Base-by-base conservation (phyloP, 2,113 vertebrate genomes). In the Fulmarus glacialis region DNA sequence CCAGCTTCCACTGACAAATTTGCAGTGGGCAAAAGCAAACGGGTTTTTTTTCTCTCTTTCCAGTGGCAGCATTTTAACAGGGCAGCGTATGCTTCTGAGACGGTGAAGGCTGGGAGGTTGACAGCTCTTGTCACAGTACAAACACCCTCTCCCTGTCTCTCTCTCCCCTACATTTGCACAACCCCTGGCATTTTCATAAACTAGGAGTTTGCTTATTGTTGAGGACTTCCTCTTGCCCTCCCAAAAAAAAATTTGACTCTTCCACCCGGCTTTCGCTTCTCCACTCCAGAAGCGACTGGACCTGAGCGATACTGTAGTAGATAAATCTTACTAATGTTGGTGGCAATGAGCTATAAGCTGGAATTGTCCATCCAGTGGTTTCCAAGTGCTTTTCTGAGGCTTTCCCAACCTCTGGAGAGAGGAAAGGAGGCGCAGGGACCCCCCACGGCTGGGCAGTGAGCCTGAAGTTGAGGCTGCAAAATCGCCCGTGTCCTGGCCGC, bases 21-120 rank as follows among this genome's bases (percentile, higher is more conserved):
- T 30, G 22, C 53, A 27, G 45, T 10, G 56, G 67, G 72, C 68
- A 91, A 53, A 60, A 88, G 27, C 27, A 9, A 92, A 84, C 0
- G 4, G 2, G 9, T 20, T 21, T 24, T 14, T 15, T 9, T 3
- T 3, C 17, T 47, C 20, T 70, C 17, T 72, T 63, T 34, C 71
- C 68, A 58, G 47, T 45, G 85, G 85, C 91, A 59, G 72, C 77
- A 29, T 92, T 84, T 91, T 66, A 87, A 74, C 10, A 83, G 89
- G 52, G 64, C 87, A 77, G 68, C 4, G 2, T 15, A 15, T 52
- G 71, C 88, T 87, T 26, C 85, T 4, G 74, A 75, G 90, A 10
- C 79, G 21, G 72, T 16, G 2, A 55, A 24, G 70, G 66, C 84
- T 82, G 80, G 70, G 81, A 32, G 50, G 71, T 2, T 52, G 84